Conservation (phyloP, 1,140 invertebrate genomes). For the Pentalonia nigronervosa region DNA sequence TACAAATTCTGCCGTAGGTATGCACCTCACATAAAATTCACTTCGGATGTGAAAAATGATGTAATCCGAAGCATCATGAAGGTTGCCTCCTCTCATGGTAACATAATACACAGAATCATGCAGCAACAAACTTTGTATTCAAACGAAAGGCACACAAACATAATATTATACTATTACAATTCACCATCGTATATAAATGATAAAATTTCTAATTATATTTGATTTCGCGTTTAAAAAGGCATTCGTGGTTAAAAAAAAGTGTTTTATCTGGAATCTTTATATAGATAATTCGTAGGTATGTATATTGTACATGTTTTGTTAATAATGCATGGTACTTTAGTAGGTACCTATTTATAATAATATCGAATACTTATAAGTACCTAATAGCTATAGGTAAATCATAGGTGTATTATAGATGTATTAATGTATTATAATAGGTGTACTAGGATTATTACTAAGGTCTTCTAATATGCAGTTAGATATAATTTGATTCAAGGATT, state of each 20-base stretch:
- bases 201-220: not conserved
- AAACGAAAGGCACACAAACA: not conserved
- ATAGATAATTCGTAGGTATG: not conserved
- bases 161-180: not conserved
- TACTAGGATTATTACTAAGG: not conserved
- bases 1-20: not conserved
- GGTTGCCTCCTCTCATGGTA: not conserved
- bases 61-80: not conserved
- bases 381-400: not conserved
- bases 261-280: not conserved
- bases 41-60: not conserved
- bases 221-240: not conserved
- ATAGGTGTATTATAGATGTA: too few species aligned
- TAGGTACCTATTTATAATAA: not conserved
- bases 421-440: not conserved
- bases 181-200: not conserved
- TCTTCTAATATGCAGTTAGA: not conserved
- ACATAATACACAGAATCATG: not conserved
- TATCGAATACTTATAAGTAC: not conserved
- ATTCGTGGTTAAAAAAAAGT: not conserved
- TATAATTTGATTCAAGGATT: not conserved
- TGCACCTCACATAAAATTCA: not conserved
- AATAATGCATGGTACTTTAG: not conserved
- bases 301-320: not conserved
- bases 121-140: not conserved